phyloP scores from a whole-genome alignment of 1,140 invertebrate species.

The Bombus cullumanus region DNA sequence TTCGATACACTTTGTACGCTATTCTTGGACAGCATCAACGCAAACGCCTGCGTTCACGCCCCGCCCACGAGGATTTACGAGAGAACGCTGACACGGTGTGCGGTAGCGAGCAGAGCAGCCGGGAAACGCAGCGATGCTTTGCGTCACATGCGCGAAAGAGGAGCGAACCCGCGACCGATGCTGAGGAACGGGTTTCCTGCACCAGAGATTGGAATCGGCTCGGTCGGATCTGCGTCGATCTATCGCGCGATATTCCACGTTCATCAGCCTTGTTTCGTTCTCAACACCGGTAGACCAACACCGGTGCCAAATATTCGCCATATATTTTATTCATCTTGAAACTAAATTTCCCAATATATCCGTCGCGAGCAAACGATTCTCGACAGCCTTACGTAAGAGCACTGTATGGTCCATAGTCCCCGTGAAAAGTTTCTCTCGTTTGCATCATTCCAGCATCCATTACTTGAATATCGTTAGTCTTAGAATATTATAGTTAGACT shows the following conservation, averaged over 20 bases:
- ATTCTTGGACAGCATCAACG: slow-evolving; percentile 61
- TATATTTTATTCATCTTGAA: neutral
- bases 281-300: neutral
- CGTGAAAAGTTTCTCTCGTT: slow-evolving; percentile 59
- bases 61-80: slow-evolving; percentile 69
- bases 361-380: slow-evolving; percentile 19
- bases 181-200: slow-evolving; percentile 70
- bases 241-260: slow-evolving; percentile 25
- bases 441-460: neutral
- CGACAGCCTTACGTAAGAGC: slow-evolving; percentile 66
- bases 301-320: neutral
- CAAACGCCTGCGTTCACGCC: slow-evolving; percentile 49
- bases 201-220: slow-evolving; percentile 72
- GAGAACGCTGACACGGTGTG: slow-evolving; percentile 27
- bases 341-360: neutral
- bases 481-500: too few species aligned
- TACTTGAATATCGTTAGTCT: neutral
- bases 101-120: slow-evolving; percentile 45
- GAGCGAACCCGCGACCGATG: slow-evolving; percentile 17
- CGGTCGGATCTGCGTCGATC: too few species aligned
- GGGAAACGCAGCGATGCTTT: slow-evolving; percentile 49
- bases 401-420: slow-evolving; percentile 70
- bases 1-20: slow-evolving; percentile 42
- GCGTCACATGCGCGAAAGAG: slow-evolving; percentile 61
- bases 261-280: slow-evolving; percentile 63